These are phyloP conservation scores for Automeris io DNA, from an alignment of 2,888 invertebrate genomes.

Conservation along the genomic window DNA sequence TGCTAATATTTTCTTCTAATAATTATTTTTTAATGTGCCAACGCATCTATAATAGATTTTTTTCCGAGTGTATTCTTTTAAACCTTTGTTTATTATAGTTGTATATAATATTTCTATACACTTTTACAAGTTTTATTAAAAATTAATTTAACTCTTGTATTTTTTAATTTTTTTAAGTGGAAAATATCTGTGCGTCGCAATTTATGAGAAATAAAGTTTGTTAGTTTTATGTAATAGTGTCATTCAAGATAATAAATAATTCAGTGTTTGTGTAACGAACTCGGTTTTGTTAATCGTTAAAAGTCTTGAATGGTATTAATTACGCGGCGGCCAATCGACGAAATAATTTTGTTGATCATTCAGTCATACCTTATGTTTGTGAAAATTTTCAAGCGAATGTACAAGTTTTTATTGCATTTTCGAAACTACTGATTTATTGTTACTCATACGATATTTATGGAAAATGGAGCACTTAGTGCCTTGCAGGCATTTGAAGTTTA, in stretches of 20 bases:
- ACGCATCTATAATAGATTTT: no score
- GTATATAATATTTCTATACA: no score
- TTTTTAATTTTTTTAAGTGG: background rate
- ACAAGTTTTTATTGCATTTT: background rate
- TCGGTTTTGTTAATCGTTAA: background rate
- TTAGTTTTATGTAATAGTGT: background rate
- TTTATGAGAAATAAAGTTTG: background rate
- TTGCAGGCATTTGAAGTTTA: constrained; percentile 19
- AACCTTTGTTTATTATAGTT: no score
- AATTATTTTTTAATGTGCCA: no score
- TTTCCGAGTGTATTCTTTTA: no score
- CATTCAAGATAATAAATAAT: background rate
- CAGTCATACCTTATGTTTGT: background rate
- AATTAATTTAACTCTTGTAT: no score
- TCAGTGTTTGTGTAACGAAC: background rate
- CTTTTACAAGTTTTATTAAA: no score
- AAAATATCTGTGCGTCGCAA: background rate
- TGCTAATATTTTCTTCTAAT: no score
- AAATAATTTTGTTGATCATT: background rate
- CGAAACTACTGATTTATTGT: background rate
- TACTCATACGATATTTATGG: background rate
- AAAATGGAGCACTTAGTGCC: background rate
- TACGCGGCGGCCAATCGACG: no score
- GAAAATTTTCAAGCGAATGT: background rate
- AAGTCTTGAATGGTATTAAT: background rate